Conservation (phyloP, 2,888 invertebrate species). For the Ophion costatus region DNA sequence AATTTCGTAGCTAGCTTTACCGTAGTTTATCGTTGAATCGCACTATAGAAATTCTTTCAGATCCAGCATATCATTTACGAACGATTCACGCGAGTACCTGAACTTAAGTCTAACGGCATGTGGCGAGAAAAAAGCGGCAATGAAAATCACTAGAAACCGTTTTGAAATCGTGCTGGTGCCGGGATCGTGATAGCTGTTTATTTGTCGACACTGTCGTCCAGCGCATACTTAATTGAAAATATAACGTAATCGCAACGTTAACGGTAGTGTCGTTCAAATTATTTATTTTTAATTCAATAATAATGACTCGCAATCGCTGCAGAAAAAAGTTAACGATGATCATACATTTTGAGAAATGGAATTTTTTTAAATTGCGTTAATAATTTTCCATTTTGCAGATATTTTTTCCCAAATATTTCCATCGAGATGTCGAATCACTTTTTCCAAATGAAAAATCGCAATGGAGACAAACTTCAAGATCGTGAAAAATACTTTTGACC, state of each 20-base stretch:
- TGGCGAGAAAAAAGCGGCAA: background rate
- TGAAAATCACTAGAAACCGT: background rate
- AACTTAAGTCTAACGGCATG: slow-evolving; percentile 7
- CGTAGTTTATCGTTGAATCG: slow-evolving; percentile 53
- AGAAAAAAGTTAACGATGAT: slow-evolving; percentile 4
- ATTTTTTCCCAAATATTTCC: background rate
- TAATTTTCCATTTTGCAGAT: background rate
- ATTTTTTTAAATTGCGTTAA: background rate
- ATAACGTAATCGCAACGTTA: background rate
- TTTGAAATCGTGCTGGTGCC: slow-evolving; percentile 40
- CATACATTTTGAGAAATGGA: background rate
- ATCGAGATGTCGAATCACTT: background rate
- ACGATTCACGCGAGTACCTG: slow-evolving; percentile 20
- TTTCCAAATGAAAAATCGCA: background rate
- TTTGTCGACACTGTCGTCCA: slow-evolving; percentile 35
- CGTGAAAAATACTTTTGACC: background rate
- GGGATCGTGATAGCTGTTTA: slow-evolving; percentile 30
- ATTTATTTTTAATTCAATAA: background rate
- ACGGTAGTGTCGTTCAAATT: background rate
- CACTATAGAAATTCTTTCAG: slow-evolving; percentile 64
- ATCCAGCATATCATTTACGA: slow-evolving; percentile 46
- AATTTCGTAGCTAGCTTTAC: slow-evolving; percentile 36
- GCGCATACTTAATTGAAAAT: background rate
- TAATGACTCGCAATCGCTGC: background rate
- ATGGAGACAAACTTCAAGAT: background rate